Evolutionary conservation across 1,140 invertebrate genomes (phyloP).

Genomic region (Globodera ellingtonae): DNA sequence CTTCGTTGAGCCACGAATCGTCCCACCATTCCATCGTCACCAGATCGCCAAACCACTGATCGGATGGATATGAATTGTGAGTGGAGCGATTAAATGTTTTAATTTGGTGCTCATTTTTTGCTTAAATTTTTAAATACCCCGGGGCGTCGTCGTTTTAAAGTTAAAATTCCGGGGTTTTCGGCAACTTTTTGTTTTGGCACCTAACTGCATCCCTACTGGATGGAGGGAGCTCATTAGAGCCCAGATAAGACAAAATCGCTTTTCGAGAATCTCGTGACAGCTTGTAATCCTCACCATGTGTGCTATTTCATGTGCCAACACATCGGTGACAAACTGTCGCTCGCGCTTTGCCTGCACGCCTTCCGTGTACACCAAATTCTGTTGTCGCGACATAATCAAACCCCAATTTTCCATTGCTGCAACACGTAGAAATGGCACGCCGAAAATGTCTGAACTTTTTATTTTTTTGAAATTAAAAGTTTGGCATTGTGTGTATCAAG

Average conservation of each 20-base stretch:
- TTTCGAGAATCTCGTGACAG: conserved; percentile 14
- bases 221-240: too few species aligned
- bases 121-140: too few species aligned
- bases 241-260: background rate
- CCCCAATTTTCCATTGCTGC: conserved; percentile 50
- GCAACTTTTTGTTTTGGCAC: too few species aligned
- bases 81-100: too few species aligned
- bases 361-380: conserved; percentile 31
- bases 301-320: conserved; percentile 46
- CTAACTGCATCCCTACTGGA: too few species aligned
- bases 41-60: conserved; percentile 47
- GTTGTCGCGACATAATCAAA: conserved; percentile 34
- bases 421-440: conserved; percentile 30
- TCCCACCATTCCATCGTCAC: conserved; percentile 48
- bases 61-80: background rate
- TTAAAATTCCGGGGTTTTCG: too few species aligned
- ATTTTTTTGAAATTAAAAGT: conserved; percentile 67
- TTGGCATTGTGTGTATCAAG: conserved; percentile 84
- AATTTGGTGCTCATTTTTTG: too few species aligned
- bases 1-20: conserved; percentile 47
- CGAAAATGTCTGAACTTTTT: conserved; percentile 42
- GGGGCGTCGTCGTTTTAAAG: too few species aligned
- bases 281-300: conserved; percentile 35
- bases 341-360: conserved; percentile 12
- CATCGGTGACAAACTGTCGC: conserved; percentile 22